A percentile compares a stretch with the other conserved stretches of the same genome.
These are phyloP conservation scores for Periophthalmus modestus DNA, from an alignment of 2,113 vertebrate genomes.

Conservation along the genomic window DNA sequence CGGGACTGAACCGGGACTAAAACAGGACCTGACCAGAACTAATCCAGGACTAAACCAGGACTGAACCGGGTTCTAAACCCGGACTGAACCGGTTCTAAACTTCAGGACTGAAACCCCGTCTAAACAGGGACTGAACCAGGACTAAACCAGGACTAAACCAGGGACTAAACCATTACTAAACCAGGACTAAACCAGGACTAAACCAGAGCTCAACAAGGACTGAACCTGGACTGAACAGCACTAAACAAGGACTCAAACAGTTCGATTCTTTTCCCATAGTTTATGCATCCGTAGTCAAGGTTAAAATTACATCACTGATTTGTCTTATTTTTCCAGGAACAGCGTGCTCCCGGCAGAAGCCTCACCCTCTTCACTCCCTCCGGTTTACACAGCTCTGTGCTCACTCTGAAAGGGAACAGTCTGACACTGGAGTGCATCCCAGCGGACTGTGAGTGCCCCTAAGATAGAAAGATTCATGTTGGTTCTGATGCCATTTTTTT, in stretches of 20 bases:
- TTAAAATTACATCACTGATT: not conserved
- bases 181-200: not conserved
- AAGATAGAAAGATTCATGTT: not conserved
- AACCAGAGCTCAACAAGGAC: not conserved
- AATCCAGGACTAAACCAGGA: too few species aligned
- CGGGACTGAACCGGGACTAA: too few species aligned
- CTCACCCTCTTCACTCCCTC: conserved; percentile 74
- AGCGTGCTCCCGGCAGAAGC: conserved; percentile 64
- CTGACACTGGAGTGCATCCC: conserved; percentile 82
- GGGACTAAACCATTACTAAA: not conserved
- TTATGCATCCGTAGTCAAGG: too few species aligned
- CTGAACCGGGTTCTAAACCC: too few species aligned
- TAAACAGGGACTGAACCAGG: not conserved
- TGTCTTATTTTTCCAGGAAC: conserved; percentile 57
- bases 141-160: not conserved
- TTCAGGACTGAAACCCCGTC: not conserved
- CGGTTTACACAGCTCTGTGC: conserved; percentile 47
- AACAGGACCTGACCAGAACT: too few species aligned
- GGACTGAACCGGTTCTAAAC: not conserved
- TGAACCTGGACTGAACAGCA: not conserved
- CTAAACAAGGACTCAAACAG: not conserved
- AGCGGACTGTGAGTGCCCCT: conserved; percentile 80
- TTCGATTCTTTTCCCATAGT: too few species aligned
- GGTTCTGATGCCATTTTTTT: not conserved
- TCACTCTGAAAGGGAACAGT: conserved; percentile 69